Percentiles rank a stretch among this genome's conserved stretches.
These are phyloP conservation scores for Lepus europaeus DNA, from an alignment of 2,113 vertebrate genomes.

Conservation along the genomic window DNA sequence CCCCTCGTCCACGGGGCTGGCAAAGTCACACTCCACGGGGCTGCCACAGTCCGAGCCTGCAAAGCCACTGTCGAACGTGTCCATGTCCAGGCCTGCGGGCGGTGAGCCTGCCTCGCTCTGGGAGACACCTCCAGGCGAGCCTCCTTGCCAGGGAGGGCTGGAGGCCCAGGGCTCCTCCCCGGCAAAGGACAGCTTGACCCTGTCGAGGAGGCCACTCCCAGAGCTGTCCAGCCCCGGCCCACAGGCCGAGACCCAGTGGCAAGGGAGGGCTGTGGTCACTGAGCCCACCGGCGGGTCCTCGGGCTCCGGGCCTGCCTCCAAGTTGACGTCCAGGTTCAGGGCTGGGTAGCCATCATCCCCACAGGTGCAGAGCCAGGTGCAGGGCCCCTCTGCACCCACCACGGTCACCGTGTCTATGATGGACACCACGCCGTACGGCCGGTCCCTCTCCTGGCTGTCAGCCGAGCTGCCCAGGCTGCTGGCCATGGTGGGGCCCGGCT, in stretches of 20 bases:
- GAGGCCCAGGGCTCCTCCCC: conserved; percentile 82
- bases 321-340: conserved; percentile 79
- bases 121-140: conserved; percentile 72
- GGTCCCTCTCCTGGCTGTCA: conserved; percentile 77
- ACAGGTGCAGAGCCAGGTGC: conserved; percentile 77
- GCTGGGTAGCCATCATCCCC: conserved; percentile 82
- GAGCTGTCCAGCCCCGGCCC: neutral
- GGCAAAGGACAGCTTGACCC: conserved; percentile 67
- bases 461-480: conserved; percentile 59
- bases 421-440: conserved; percentile 89
- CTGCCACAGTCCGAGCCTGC: conserved; percentile 92
- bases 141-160: conserved; percentile 53
- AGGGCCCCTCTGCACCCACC: conserved; percentile 83
- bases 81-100: conserved; percentile 91
- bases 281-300: conserved; percentile 57
- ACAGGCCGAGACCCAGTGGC: conserved; percentile 77
- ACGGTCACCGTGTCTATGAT: conserved; percentile 92
- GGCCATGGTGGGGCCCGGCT: neutral
- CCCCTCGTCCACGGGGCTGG: conserved; percentile 74
- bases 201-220: conserved; percentile 78
- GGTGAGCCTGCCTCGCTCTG: conserved; percentile 90
- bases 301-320: neutral
- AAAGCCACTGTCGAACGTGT: conserved; percentile 97
- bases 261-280: conserved; percentile 66
- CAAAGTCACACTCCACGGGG: conserved; percentile 90